phyloP scores from a whole-genome alignment of 2,113 vertebrate genomes.

The Euleptes europaea region DNA sequence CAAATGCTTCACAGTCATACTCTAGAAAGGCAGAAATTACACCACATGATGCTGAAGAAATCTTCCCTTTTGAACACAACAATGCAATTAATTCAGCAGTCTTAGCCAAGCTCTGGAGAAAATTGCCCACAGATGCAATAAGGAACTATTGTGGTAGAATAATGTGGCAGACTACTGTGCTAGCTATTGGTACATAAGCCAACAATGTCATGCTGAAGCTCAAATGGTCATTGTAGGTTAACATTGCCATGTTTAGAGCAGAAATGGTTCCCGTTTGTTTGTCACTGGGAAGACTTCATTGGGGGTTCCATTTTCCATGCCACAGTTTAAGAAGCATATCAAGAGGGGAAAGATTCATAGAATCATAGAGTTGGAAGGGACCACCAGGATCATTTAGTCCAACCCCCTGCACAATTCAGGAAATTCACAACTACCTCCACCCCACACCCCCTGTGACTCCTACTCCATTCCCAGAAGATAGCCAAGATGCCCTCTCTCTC shows the following conservation, averaged over 20 bases:
- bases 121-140: slow-evolving; percentile 59
- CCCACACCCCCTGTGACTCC: no score
- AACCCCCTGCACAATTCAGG: no score
- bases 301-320: no score
- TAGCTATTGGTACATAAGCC: neutral
- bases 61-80: slow-evolving; percentile 25
- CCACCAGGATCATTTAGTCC: no score
- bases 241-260: neutral
- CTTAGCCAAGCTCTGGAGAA: slow-evolving; percentile 28
- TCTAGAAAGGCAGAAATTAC: slow-evolving; percentile 35
- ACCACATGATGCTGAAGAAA: slow-evolving; percentile 38
- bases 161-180: neutral
- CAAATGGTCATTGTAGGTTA: neutral
- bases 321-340: neutral
- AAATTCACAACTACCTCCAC: no score
- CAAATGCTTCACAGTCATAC: slow-evolving; percentile 25
- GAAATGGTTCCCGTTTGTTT: neutral
- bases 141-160: slow-evolving; percentile 28
- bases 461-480: no score
- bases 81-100: slow-evolving; percentile 50
- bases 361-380: no score
- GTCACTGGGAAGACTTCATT: neutral
- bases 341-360: neutral
- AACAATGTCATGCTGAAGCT: neutral
- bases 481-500: no score